These are phyloP conservation scores for Orchesella flavescens DNA, from an alignment of 2,888 invertebrate species.

Conservation along the genomic window DNA sequence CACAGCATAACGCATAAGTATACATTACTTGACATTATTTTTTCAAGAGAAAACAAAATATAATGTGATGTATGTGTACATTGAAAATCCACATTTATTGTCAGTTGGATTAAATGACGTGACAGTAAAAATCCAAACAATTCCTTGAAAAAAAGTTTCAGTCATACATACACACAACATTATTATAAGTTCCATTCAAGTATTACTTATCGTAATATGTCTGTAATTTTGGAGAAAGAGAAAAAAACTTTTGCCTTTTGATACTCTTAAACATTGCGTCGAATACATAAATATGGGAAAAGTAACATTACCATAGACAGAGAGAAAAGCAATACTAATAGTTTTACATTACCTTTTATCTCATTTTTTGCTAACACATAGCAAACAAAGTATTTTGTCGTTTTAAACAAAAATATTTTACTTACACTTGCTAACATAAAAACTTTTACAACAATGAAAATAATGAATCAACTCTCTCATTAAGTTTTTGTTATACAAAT, in stretches of 20 bases:
- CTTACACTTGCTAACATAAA: too few relatives aligned
- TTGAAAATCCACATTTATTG: background rate
- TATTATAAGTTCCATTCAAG: background rate
- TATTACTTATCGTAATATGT: background rate
- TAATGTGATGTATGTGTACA: background rate
- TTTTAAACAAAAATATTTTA: too few relatives aligned
- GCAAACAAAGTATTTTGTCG: too few relatives aligned
- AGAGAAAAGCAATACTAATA: too few relatives aligned
- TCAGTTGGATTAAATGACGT: background rate
- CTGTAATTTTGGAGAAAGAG: background rate
- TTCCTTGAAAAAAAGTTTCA: background rate
- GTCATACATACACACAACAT: background rate
- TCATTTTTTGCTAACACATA: too few relatives aligned
- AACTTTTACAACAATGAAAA: too few relatives aligned
- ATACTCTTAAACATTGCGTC: background rate
- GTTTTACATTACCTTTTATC: too few relatives aligned
- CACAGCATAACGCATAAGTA: background rate
- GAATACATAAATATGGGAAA: too few relatives aligned
- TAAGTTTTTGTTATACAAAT: too few relatives aligned
- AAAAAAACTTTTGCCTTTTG: conserved; percentile 32
- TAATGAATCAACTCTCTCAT: too few relatives aligned
- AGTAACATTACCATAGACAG: too few relatives aligned
- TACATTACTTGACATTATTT: conserved; percentile 22
- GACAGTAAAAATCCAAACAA: background rate
- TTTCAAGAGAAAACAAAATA: conserved; percentile 2